phyloP scores from a whole-genome alignment of 1,140 invertebrate genomes.

The Drosophila persimilis region DNA sequence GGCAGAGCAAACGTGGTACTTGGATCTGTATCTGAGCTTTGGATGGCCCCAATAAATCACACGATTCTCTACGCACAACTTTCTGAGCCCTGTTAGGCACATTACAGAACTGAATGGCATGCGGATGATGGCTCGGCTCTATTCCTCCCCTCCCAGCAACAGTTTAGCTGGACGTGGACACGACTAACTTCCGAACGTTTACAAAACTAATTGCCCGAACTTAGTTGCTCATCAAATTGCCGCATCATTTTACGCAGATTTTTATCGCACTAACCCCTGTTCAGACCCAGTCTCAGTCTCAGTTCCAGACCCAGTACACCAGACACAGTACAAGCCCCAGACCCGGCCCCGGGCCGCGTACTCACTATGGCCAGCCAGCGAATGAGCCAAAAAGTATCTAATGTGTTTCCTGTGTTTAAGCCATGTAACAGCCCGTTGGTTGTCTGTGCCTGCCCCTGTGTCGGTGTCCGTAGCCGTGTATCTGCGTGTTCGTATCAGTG shows the following conservation, averaged over 20 bases:
- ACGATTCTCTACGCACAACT: not conserved
- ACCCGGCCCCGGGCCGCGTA: slow-evolving; percentile 7
- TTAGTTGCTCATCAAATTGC: slow-evolving; percentile 79
- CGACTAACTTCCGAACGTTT: slow-evolving; percentile 36
- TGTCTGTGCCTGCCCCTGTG: slow-evolving; percentile 43
- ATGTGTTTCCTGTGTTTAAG: slow-evolving; percentile 76
- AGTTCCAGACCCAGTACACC: too few relatives aligned
- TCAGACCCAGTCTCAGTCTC: slow-evolving; percentile 1
- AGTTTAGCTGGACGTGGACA: slow-evolving; percentile 39
- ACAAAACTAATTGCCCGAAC: slow-evolving; percentile 74
- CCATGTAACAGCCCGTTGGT: slow-evolving; percentile 46
- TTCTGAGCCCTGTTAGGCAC: slow-evolving; percentile 4
- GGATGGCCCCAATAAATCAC: slow-evolving; percentile 23
- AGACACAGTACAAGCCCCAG: too few relatives aligned
- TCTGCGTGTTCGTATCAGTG: slow-evolving; percentile 51
- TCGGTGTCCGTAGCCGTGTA: slow-evolving; percentile 44
- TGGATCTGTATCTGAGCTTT: slow-evolving; percentile 4
- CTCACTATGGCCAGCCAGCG: slow-evolving; percentile 10
- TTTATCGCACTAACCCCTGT: slow-evolving; percentile 56
- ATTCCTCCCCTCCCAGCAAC: slow-evolving; percentile 26
- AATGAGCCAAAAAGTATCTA: slow-evolving; percentile 58
- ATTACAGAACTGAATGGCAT: slow-evolving; percentile 7
- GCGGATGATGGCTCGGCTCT: slow-evolving; percentile 17
- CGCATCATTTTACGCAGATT: slow-evolving; percentile 78
- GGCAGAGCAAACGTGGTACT: too few relatives aligned